phyloP scores from a whole-genome alignment of 2,888 invertebrate genomes.

The Leptinotarsa peninsularis region DNA sequence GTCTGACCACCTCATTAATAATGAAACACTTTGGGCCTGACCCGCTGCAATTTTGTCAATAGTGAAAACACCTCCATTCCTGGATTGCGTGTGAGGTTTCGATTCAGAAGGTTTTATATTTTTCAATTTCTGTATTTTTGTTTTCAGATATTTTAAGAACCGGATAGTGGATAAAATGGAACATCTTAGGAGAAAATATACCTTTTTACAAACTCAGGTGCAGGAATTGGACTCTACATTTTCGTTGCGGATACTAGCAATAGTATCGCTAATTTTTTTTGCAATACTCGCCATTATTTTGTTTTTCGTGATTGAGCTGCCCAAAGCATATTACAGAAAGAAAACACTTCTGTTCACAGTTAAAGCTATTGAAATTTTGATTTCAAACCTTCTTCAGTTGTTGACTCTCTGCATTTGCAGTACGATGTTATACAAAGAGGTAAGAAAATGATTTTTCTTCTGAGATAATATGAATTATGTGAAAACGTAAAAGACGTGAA shows the following conservation, averaged over 20 bases:
- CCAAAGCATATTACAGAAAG: background rate
- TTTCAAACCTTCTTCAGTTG: background rate
- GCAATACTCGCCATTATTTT: background rate
- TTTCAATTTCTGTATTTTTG: background rate
- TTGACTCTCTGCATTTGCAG: background rate
- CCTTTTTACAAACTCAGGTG: background rate
- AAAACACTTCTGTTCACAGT: background rate
- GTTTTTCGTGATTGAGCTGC: background rate
- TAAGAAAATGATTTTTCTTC: background rate
- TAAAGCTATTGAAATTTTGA: background rate
- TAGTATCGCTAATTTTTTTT: background rate
- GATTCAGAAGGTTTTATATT: no score
- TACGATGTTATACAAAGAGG: slow-evolving; percentile 14
- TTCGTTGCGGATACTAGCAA: slow-evolving; percentile 1
- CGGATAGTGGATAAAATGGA: background rate
- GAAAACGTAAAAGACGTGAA: background rate
- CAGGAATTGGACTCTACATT: background rate
- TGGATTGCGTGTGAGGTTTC: no score
- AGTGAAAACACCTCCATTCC: no score
- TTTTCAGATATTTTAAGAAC: background rate
- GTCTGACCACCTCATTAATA: no score
- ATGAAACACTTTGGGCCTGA: no score
- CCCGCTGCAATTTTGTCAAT: no score
- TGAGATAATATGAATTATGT: background rate
- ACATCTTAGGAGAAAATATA: background rate